Evolutionary conservation across 2,888 invertebrate genomes (phyloP), one percentile per base, ranked within the genome.

Genomic region (Camptogramma bilineatum): DNA sequence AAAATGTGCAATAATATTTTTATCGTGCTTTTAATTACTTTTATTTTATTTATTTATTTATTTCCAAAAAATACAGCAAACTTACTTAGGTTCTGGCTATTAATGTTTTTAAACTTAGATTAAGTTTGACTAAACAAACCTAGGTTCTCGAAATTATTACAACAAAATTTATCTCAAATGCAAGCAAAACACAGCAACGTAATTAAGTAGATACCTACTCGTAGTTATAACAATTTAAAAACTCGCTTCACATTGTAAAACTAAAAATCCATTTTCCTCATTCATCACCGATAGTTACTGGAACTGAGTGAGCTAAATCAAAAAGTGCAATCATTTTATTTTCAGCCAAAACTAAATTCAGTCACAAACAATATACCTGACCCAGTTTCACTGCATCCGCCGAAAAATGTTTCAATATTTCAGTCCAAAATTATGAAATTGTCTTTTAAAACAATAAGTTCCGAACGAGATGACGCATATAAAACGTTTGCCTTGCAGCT

Each of bases 371-470:
- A 53, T 42, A 17, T 24, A 34, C 18, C 60, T 54, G 60, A 54
- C 60, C 53, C 24, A 61, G 54, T 54, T 54, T 48, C 10, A 10
- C 9, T 54, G 24, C 60, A 54, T 46, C 47, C 16, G 19, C 18
- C 39, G 28, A 53, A 53, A 60, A 48, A 48, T 34, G 13, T 18
- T 39, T 48, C 48, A 39, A 60, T 60, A 60, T 53, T 34, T 18
- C 50, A 51, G 42, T 8, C 51, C 16, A 39, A 61, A 61, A 51
- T 58, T 62, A 66, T 62, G 55, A 52, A 55, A 55, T 55, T 55
- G 63, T 59, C 52, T 62, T 58, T 51, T 59, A 59, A 59, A 58
- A 61, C 62, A 63, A 59, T 61, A 51, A 17, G 21, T 17, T 56
- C 4, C 4, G 24, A 57, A 52, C 21, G 17, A 34, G 21, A 44